These are phyloP conservation scores for Cenopis cana DNA, from an alignment of 2,888 invertebrate species.

Conservation along the genomic window DNA sequence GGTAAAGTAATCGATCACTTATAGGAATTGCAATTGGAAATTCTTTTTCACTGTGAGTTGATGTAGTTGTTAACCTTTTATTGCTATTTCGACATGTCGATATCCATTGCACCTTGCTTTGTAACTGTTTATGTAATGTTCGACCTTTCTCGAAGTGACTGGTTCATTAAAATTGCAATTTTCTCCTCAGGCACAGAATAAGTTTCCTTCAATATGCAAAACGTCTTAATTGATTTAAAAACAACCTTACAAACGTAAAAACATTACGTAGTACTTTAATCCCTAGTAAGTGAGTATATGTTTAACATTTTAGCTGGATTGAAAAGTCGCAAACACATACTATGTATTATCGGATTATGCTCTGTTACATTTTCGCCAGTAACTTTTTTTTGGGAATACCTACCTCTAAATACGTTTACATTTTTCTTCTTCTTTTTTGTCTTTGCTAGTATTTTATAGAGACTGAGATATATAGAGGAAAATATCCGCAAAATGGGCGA, in stretches of 20 bases:
- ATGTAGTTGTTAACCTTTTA: constrained; percentile 11
- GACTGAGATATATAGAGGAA: background rate
- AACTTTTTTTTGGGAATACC: background rate
- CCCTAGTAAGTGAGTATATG: too few relatives aligned
- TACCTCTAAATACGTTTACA: background rate
- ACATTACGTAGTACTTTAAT: background rate
- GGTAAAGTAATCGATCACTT: too few relatives aligned
- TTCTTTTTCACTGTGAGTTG: background rate
- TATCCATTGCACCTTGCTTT: constrained; percentile 14
- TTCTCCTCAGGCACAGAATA: constrained; percentile 8
- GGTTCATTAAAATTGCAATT: constrained; percentile 17
- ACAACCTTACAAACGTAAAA: background rate
- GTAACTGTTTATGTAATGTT: constrained; percentile 23
- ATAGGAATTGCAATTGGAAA: background rate
- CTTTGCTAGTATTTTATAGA: background rate
- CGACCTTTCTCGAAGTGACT: constrained; percentile 7
- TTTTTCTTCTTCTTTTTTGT: background rate
- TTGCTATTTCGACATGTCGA: background rate
- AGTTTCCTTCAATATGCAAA: constrained; percentile 8
- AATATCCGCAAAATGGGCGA: background rate
- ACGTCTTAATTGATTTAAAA: background rate
- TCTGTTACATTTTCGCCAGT: background rate
- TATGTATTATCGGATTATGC: background rate
- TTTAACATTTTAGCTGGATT: too few relatives aligned
- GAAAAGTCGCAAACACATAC: too few relatives aligned